Evolutionary conservation across 2,797 vertebrate genomes (phyloP).

Genomic region (Enteromius mattozi): DNA sequence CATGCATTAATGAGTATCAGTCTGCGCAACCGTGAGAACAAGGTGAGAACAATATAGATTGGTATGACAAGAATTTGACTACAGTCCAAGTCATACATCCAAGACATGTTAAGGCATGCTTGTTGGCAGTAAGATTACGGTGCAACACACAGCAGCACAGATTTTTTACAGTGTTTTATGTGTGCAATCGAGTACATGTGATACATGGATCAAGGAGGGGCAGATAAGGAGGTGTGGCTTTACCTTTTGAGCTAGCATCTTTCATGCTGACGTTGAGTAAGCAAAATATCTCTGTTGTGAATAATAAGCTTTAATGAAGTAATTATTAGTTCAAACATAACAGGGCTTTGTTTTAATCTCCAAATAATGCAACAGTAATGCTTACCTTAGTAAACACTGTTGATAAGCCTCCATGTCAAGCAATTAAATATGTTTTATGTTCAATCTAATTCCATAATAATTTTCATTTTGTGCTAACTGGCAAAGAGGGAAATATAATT

Average conservation of each 20-base stretch:
- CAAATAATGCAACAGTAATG: background rate
- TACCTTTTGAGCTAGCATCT: background rate
- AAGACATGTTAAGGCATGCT: conserved; percentile 63
- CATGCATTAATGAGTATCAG: background rate
- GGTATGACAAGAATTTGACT: conserved; percentile 67
- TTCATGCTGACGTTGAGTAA: conserved; percentile 3
- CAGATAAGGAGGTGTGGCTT: background rate
- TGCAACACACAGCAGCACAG: background rate
- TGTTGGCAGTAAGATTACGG: background rate
- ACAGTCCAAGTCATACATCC: conserved; percentile 24
- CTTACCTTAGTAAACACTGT: background rate
- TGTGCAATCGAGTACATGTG: background rate
- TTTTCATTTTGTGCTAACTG: background rate
- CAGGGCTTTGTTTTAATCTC: conserved; percentile 14
- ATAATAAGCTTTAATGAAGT: conserved; percentile 1
- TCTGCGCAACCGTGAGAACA: conserved; percentile 20
- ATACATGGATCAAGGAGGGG: background rate
- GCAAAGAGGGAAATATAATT: background rate
- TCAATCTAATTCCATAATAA: background rate
- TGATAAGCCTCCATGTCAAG: background rate
- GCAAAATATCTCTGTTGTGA: conserved; percentile 12
- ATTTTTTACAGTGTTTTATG: background rate
- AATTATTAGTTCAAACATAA: conserved; percentile 1
- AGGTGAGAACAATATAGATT: background rate
- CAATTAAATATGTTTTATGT: background rate